These are phyloP conservation scores for Spinibarbus caldwelli DNA, from an alignment of 2,797 vertebrate species.

Conservation along the genomic window DNA sequence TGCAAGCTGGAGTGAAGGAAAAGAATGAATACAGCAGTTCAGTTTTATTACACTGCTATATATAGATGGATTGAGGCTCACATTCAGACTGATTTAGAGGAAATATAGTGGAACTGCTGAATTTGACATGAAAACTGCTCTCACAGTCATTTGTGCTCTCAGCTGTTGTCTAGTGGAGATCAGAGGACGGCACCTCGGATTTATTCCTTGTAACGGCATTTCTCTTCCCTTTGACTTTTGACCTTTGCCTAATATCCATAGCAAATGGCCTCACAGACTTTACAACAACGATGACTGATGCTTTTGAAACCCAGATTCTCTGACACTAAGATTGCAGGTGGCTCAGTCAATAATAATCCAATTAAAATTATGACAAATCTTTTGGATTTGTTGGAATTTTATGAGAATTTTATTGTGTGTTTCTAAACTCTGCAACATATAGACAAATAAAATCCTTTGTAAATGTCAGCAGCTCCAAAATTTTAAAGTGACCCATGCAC, in stretches of 20 bases:
- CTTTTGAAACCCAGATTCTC: constrained; percentile 9
- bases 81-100: constrained; percentile 42
- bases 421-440: neutral
- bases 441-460: neutral
- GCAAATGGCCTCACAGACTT: constrained; percentile 5
- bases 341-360: neutral
- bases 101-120: constrained; percentile 19
- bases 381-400: neutral
- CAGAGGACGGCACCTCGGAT: constrained; percentile 2
- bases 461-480: neutral
- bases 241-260: constrained; percentile 45
- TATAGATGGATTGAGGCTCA: constrained; percentile 58
- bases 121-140: constrained; percentile 6
- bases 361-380: neutral
- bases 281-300: neutral
- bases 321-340: too few relatives aligned
- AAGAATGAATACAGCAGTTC: constrained; percentile 50
- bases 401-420: neutral
- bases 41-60: constrained; percentile 58
- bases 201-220: neutral
- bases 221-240: constrained; percentile 42
- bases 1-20: constrained; percentile 51
- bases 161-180: constrained; percentile 35
- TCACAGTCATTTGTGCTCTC: neutral
- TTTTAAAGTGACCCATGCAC: neutral